phyloP scores from a whole-genome alignment of 1,140 invertebrate genomes.

The Mycetomoellerius zeteki region DNA sequence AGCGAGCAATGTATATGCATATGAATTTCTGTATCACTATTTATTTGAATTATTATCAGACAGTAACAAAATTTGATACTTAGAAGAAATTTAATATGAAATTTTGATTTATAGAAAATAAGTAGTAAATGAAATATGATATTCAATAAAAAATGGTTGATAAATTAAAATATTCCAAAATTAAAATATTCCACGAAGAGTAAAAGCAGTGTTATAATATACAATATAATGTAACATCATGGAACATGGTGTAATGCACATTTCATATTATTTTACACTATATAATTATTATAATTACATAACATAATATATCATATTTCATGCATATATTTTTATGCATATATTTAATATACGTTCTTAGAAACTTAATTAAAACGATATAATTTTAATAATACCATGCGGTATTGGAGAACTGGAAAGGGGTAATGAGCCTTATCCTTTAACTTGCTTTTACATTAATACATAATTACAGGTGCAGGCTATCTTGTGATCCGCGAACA shows the following conservation, averaged over 20 bases:
- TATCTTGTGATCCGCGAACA: constrained; percentile 48
- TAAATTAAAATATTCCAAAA: not conserved
- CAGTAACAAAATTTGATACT: not conserved
- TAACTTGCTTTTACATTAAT: constrained; percentile 57
- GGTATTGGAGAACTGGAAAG: constrained; percentile 35
- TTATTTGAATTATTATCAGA: not conserved
- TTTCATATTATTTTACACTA: constrained; percentile 6
- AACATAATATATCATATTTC: constrained; percentile 27
- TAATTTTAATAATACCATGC: constrained; percentile 3
- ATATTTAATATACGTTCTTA: constrained; percentile 9
- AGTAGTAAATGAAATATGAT: not conserved
- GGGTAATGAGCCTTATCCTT: constrained; percentile 47
- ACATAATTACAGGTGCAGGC: constrained; percentile 54
- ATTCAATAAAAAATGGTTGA: not conserved
- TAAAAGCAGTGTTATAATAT: too few relatives aligned
- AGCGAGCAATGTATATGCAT: constrained; percentile 4
- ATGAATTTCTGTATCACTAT: constrained; percentile 13
- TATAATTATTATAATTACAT: constrained; percentile 38
- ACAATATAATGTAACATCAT: constrained; percentile 3
- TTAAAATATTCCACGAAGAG: not conserved
- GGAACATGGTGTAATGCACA: constrained; percentile 17
- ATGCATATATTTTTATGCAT: constrained; percentile 22
- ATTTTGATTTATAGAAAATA: not conserved
- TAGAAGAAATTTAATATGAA: not conserved
- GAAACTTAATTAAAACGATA: constrained; percentile 30